Conservation (phyloP, 2,888 invertebrate species). For the Serrognathus titanus region DNA sequence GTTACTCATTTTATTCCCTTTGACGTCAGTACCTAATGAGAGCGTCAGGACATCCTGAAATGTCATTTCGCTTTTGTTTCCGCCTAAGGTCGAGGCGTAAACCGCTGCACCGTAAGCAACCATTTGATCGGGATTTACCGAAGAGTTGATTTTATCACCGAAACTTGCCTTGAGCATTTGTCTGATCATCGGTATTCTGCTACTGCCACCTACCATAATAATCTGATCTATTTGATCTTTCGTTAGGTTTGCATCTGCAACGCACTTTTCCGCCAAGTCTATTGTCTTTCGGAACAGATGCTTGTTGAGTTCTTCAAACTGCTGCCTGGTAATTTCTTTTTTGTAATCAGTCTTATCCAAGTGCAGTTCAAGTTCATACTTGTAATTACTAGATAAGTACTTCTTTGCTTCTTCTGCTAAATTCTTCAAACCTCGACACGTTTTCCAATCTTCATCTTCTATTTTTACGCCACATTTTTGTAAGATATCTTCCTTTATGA, state of each 20-base stretch:
- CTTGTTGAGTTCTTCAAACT: slow-evolving; percentile 27
- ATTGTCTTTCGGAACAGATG: slow-evolving; percentile 26
- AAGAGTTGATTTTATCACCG: slow-evolving; percentile 23
- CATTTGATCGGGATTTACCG: slow-evolving; percentile 32
- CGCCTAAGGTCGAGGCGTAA: slow-evolving; percentile 24
- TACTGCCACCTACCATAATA: slow-evolving; percentile 33
- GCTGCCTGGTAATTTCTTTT: slow-evolving; percentile 19
- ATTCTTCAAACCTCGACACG: slow-evolving; percentile 14
- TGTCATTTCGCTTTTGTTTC: slow-evolving; percentile 14
- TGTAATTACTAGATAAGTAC: background rate
- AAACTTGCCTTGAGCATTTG: slow-evolving; percentile 25
- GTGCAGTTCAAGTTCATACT: slow-evolving; percentile 6
- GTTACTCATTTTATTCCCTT: slow-evolving; percentile 22
- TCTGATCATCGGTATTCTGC: slow-evolving; percentile 32
- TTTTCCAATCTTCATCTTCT: slow-evolving; percentile 11
- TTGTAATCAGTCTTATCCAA: slow-evolving; percentile 3
- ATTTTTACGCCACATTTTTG: slow-evolving; percentile 21
- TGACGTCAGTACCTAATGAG: slow-evolving; percentile 21
- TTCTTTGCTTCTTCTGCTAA: slow-evolving; percentile 26
- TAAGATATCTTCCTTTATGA: slow-evolving; percentile 17
- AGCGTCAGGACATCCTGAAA: background rate
- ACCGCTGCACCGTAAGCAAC: slow-evolving; percentile 34
- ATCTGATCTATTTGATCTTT: slow-evolving; percentile 29
- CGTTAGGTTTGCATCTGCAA: slow-evolving; percentile 21
- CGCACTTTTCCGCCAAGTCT: slow-evolving; percentile 22